Percentiles rank a stretch among this genome's conserved stretches.
phyloP scores from a whole-genome alignment of 1,140 invertebrate genomes.

The Potamilus streckersoni region DNA sequence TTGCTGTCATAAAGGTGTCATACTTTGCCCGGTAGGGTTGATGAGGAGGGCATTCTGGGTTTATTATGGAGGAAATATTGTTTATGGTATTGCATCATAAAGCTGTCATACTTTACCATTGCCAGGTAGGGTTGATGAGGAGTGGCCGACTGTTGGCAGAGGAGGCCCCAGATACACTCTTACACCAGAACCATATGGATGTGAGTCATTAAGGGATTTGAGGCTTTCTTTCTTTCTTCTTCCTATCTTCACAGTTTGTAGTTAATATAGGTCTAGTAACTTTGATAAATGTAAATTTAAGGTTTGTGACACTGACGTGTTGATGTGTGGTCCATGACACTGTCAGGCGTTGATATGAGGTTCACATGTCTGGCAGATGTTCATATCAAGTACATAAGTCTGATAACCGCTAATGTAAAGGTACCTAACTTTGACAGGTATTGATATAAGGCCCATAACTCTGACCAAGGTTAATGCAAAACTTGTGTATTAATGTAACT shows the following conservation, averaged over 20 bases:
- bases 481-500: no score
- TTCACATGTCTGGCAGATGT: no score
- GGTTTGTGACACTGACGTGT: no score
- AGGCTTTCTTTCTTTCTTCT: background rate
- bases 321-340: no score
- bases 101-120: background rate
- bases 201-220: constrained; percentile 33
- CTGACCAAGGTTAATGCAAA: no score
- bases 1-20: background rate
- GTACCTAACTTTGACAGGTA: no score
- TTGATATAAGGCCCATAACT: no score
- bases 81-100: background rate
- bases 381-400: no score
- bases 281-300: no score
- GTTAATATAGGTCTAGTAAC: no score
- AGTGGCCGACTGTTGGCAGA: constrained; percentile 91
- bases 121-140: constrained; percentile 96
- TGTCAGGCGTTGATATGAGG: no score
- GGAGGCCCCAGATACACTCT: constrained; percentile 86
- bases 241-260: background rate
- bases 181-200: constrained; percentile 79
- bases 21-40: constrained; percentile 80
- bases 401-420: no score
- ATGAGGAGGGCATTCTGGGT: constrained; percentile 78
- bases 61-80: background rate